Percentiles rank a stretch among this genome's conserved stretches.
Conservation (phyloP, 2,888 invertebrate genomes). For the Hemithea aestivaria region DNA sequence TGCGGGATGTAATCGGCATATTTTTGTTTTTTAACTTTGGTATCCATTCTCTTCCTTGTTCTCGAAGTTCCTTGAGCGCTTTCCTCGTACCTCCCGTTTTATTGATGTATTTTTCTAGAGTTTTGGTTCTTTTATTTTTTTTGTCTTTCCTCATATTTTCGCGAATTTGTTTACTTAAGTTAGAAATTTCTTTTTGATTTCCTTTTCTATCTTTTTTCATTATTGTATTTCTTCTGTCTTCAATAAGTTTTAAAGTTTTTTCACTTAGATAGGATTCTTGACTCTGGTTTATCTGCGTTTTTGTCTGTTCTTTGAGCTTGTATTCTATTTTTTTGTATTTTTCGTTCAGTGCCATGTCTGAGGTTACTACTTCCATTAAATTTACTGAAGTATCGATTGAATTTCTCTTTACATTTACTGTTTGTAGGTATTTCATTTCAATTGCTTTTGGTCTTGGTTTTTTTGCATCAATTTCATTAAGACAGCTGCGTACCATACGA, state of each 20-base stretch:
- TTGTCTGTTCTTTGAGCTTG: constrained; percentile 3
- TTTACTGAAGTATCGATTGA: background rate
- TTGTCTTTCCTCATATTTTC: constrained; percentile 1
- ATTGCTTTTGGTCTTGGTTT: background rate
- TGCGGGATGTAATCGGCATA: background rate
- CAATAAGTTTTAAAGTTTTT: constrained; percentile 3
- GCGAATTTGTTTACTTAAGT: constrained; percentile 1
- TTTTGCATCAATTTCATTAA: background rate
- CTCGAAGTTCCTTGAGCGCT: constrained; percentile 6
- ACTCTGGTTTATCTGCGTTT: constrained; percentile 14
- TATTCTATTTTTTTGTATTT: constrained; percentile 1
- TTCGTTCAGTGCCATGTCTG: background rate
- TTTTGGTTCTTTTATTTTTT: background rate
- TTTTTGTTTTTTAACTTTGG: constrained; percentile 3
- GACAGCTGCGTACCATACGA: constrained; percentile 9
- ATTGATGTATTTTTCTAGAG: background rate
- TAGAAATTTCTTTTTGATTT: background rate
- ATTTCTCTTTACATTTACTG: background rate
- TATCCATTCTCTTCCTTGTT: constrained; percentile 17
- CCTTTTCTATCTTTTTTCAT: background rate
- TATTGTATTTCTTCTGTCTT: background rate
- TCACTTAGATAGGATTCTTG: constrained; percentile 12
- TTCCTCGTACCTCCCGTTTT: constrained; percentile 2
- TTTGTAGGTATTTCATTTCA: background rate
- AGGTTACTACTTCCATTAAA: background rate